Conservation (phyloP, 2,797 vertebrate genomes). For the Sebastes matsubarae region DNA sequence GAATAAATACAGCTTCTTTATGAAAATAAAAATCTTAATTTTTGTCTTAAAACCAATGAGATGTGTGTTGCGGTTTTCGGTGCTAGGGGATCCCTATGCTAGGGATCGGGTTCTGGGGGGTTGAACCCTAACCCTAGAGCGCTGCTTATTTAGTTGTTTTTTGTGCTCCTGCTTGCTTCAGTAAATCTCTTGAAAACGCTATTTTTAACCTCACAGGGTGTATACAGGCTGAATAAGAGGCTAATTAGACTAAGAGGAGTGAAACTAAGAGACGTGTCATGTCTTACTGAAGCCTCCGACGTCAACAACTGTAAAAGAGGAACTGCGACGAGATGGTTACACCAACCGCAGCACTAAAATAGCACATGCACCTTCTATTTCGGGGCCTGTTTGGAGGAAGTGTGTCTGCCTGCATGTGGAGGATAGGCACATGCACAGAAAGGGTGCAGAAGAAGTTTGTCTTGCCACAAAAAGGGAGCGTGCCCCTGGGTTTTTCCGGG, state of each 20-base stretch:
- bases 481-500: constrained; percentile 29
- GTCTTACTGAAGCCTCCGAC: constrained; percentile 25
- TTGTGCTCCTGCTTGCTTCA: not conserved
- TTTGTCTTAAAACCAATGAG: no score
- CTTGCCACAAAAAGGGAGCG: constrained; percentile 34
- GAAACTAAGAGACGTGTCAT: constrained; percentile 21
- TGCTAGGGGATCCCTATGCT: no score
- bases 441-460: constrained; percentile 38
- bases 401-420: constrained; percentile 50
- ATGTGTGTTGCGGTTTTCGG: no score
- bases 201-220: not conserved
- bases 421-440: constrained; percentile 31
- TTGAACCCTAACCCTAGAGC: no score
- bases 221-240: not conserved
- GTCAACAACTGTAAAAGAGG: constrained; percentile 62
- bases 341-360: constrained; percentile 66
- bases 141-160: not conserved
- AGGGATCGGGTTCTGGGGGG: no score
- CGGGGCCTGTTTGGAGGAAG: constrained; percentile 58
- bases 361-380: constrained; percentile 63
- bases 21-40: no score
- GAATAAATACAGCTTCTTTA: no score
- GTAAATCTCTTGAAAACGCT: not conserved
- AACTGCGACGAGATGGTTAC: constrained; percentile 54
- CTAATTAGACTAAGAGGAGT: constrained; percentile 15